phyloP scores from a whole-genome alignment of 2,888 invertebrate genomes.

The Ditula angustiorana region DNA sequence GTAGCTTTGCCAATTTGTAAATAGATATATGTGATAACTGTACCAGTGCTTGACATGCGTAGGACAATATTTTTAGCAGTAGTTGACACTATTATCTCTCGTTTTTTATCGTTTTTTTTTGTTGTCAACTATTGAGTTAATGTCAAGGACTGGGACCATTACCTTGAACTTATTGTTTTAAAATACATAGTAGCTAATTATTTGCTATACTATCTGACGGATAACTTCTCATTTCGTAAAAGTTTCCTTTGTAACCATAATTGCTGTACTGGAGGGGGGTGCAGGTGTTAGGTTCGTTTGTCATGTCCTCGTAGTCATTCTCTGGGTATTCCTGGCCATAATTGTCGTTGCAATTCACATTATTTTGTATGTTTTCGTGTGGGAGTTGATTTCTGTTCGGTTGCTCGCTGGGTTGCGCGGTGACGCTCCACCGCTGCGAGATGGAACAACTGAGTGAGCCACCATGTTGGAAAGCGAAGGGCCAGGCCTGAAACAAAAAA shows the following conservation, averaged over 20 bases:
- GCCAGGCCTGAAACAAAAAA: conserved; percentile 89
- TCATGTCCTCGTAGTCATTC: conserved; percentile 71
- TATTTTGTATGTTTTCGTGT: conserved; percentile 46
- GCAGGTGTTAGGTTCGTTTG: conserved; percentile 56
- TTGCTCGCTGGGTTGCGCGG: conserved; percentile 55
- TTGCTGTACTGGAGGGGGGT: conserved; percentile 69
- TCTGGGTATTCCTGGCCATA: conserved; percentile 70
- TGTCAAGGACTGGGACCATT: no score
- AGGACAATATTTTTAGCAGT: no score
- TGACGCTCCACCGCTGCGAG: conserved; percentile 76
- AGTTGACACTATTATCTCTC: no score
- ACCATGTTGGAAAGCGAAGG: conserved; percentile 90
- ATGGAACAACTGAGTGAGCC: conserved; percentile 78
- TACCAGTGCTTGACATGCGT: no score
- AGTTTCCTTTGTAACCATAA: conserved; percentile 75
- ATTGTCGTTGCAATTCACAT: conserved; percentile 50
- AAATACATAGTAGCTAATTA: conserved; percentile 52
- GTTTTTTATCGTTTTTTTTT: no score
- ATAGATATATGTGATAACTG: not conserved
- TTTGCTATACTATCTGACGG: conserved; percentile 68
- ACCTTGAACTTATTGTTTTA: no score
- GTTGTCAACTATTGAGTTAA: no score
- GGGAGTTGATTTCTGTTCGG: conserved; percentile 46
- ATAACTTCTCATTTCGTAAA: conserved; percentile 74
- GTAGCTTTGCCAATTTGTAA: not conserved